Evolutionary conservation across 2,797 vertebrate genomes (phyloP), one percentile per base, ranked within the genome.

Genomic region (Esox masquinongy): DNA sequence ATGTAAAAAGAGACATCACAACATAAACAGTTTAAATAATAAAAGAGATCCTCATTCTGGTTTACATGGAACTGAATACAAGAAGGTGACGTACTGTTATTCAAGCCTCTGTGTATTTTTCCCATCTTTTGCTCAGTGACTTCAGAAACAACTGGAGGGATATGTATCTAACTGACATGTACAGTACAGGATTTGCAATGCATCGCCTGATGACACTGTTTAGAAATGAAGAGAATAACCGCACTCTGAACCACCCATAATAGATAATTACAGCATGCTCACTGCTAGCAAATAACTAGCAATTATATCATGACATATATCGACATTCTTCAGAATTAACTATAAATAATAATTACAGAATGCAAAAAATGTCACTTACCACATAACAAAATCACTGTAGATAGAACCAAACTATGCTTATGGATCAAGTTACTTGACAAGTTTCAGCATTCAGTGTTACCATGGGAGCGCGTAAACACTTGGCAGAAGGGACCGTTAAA

Each of bases 371-470:
- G 14, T 70, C 8, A 49, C 69, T 70, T 70, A 70, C 68, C 68
- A 51, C 24, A 26, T 5, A 19, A 31, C 24, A 29, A 61, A 31
- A 24, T n/a, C 22, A 61, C 4, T 47, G 16, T 19, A 29, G 9
- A 9, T 43, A 15, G 24, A 15, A 49, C 1, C 19, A 49, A 5
- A 43, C 4, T n/a, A 2, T 49, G n/a, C 43, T 47, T 16, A 16
- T 53, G 8, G 4, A 26, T 39, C 14, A 16, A 31, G 67, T 53
- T 64, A 72, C 5, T 63, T 53, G 68, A 2, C 19, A 5, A 29
- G 79, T 72, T 77, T 90, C 88, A 53, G 78, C 29, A 86, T 83
- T 77, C 79, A 74, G 77, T 74, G 82, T 90, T 89, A 59, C 80
- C 39, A 88, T 84, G 84, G 75, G 68, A 79, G 82, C 77, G 1